Evolutionary conservation across 1,140 invertebrate species (phyloP), one percentile per base, ranked within the genome.

Genomic region (Drosophila sulfurigaster): DNA sequence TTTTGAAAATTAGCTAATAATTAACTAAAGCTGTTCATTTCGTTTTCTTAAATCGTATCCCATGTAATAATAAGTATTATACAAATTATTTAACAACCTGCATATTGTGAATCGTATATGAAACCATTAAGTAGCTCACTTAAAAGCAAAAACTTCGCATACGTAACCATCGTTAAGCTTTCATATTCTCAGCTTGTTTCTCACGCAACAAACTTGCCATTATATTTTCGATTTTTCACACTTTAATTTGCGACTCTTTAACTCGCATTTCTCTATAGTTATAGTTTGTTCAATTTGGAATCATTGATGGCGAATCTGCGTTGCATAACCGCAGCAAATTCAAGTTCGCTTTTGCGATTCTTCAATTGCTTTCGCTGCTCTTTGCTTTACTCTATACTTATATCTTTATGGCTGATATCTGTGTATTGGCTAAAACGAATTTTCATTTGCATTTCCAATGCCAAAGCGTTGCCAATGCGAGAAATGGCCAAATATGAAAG

Each of bases 381-480:
- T 13, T 59, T 20, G 46, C 46, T 20, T 28, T 49, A 3, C 20
- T 25, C 20, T 32, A 8, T 62, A 2, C 1, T 1, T 30, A 56
- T n/a, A 46, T 45, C 25, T 15, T 5, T 32, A 32, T 32, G 5
- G 30, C 7, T 32, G 5, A 5, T 32, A 32, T 32, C 30, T 32
- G 30, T 7, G 20, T 25, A 25, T 32, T 32, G 35, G 7, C 35
- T 10, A 43, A 54, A 28, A 48, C 28, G 43, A 75, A 52, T 64
- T 25, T 70, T 52, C 59, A 75, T 76, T 65, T 76, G 63, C 60
- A 72, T 76, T 76, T 65, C 69, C 60, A 72, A 71, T 66, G 68
- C 20, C 59, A 56, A 16, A 41, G 63, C 57, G 49, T 54, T 35
- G 49, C 38, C 68, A 58, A 72, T 66, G 59, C 74, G 57, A 73